Conservation (phyloP, 2,888 invertebrate genomes). For the Protophormia terraenovae region DNA sequence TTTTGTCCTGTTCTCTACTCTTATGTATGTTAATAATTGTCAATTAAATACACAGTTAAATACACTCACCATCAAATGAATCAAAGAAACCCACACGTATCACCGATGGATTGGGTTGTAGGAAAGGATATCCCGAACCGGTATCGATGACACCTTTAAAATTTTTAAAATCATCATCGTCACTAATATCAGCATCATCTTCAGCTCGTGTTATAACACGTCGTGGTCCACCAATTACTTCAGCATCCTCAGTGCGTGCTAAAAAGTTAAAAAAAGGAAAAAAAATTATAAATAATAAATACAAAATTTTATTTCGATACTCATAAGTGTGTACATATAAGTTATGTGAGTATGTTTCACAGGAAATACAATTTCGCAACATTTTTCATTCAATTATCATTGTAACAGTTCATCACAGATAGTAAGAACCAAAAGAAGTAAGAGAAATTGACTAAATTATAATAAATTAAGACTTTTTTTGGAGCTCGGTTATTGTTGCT, state of each 20-base stretch:
- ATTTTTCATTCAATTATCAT: slow-evolving; percentile 49
- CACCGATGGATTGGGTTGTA: slow-evolving; percentile 75
- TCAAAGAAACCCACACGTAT: slow-evolving; percentile 78
- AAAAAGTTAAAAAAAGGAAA: slow-evolving; percentile 57
- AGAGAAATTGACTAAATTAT: slow-evolving; percentile 39
- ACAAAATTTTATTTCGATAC: slow-evolving; percentile 33
- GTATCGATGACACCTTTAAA: slow-evolving; percentile 80
- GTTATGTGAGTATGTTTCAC: background rate
- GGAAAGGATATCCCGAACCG: slow-evolving; percentile 77
- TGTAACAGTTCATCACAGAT: slow-evolving; percentile 27
- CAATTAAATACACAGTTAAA: slow-evolving; percentile 63
- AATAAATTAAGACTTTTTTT: slow-evolving; percentile 43
- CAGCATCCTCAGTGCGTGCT: slow-evolving; percentile 78
- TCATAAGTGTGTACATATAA: background rate
- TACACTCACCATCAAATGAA: slow-evolving; percentile 79
- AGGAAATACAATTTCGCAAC: slow-evolving; percentile 3
- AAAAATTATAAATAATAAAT: slow-evolving; percentile 27
- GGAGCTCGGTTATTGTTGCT: too few species aligned
- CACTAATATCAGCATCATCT: slow-evolving; percentile 55
- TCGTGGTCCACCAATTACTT: slow-evolving; percentile 75
- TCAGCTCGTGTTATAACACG: slow-evolving; percentile 51
- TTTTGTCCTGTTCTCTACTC: background rate
- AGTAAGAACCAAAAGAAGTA: slow-evolving; percentile 10
- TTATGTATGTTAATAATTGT: slow-evolving; percentile 55
- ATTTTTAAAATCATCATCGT: slow-evolving; percentile 75